Conservation (phyloP, 2,797 vertebrate species). For the Neosilurus mollespiculum region DNA sequence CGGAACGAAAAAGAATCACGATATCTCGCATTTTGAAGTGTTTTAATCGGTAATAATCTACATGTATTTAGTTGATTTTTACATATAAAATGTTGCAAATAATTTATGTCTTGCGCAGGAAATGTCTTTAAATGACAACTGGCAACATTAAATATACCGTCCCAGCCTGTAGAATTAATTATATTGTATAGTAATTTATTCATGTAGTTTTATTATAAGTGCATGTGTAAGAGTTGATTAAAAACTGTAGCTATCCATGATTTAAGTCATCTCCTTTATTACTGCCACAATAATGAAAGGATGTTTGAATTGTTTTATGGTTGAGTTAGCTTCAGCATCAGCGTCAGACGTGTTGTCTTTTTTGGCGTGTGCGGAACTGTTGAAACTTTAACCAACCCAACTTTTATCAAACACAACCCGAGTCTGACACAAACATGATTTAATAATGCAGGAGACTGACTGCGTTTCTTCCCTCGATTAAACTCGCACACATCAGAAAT, state of each 20-base stretch:
- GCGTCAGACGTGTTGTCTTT: neutral
- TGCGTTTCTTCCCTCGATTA: slow-evolving; percentile 7
- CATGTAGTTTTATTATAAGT: neutral
- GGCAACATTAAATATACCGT: neutral
- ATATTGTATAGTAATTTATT: neutral
- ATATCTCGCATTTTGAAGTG: no score
- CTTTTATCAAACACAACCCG: slow-evolving; percentile 3
- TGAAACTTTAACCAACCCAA: neutral
- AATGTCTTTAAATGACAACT: neutral
- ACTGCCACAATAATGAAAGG: neutral
- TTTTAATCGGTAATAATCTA: no score
- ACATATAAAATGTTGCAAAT: no score
- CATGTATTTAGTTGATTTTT: no score
- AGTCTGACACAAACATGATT: neutral
- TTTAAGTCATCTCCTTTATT: neutral
- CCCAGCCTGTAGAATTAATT: neutral
- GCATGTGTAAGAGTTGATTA: neutral
- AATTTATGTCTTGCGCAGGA: no score
- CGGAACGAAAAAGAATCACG: no score
- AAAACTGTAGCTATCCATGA: neutral
- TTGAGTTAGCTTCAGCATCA: neutral
- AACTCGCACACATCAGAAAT: slow-evolving; percentile 11
- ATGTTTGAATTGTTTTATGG: neutral
- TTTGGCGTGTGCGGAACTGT: no score
- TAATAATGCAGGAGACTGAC: slow-evolving; percentile 22